phyloP scores from a whole-genome alignment of 2,113 vertebrate genomes.

The Melospiza georgiana region DNA sequence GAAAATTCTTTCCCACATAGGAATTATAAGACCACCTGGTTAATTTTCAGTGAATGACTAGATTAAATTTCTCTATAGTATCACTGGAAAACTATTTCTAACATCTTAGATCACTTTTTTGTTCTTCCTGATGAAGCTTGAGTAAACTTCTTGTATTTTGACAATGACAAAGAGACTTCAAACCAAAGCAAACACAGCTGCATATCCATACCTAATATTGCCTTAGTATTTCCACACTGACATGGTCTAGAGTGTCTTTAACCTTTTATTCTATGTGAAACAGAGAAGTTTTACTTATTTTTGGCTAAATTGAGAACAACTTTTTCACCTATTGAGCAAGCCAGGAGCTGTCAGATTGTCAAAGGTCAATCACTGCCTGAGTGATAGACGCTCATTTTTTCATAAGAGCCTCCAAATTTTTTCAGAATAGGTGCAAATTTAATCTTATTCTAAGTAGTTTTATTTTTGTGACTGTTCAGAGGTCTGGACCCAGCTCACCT shows the following conservation, averaged over 20 bases:
- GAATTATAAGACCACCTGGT: background rate
- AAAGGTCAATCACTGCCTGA: background rate
- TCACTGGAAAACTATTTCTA: background rate
- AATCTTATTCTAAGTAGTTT: background rate
- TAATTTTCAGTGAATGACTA: background rate
- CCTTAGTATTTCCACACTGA: background rate
- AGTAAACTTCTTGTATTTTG: background rate
- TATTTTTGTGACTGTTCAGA: background rate
- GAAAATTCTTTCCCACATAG: background rate
- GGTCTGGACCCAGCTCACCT: background rate
- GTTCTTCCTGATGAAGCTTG: background rate
- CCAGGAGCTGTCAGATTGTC: background rate
- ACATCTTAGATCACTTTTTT: background rate
- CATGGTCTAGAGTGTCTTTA: background rate
- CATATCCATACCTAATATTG: background rate
- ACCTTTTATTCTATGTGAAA: background rate
- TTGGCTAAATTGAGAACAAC: background rate
- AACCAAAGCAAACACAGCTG: background rate
- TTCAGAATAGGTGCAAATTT: background rate
- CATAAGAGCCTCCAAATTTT: rapidly evolving
- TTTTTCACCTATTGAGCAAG: background rate
- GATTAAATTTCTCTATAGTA: background rate
- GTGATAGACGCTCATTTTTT: background rate
- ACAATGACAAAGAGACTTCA: background rate
- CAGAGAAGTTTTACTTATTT: background rate